A percentile compares a stretch with the other conserved stretches of the same genome.
Evolutionary conservation across 2,888 invertebrate species (phyloP).

Genomic region (Poecilus cupreus): DNA sequence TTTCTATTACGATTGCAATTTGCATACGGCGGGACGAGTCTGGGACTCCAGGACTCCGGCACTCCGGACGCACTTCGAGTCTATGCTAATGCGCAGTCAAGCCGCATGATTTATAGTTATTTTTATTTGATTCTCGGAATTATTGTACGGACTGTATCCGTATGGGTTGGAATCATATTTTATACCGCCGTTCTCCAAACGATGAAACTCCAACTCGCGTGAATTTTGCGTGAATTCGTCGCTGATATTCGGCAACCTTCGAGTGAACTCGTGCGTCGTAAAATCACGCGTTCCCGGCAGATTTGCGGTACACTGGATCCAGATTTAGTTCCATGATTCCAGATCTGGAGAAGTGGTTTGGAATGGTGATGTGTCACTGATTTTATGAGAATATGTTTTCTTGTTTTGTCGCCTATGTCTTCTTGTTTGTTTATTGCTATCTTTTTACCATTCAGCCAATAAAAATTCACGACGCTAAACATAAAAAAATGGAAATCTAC

Average conservation of each 20-base stretch:
- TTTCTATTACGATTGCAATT: constrained; percentile 67
- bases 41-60: not conserved
- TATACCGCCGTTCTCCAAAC: constrained; percentile 63
- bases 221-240: constrained; percentile 3
- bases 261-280: constrained; percentile 36
- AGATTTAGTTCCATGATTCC: not conserved
- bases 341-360: not conserved
- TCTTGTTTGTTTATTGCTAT: constrained; percentile 19
- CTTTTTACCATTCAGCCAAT: not conserved
- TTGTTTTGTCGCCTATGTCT: constrained; percentile 41
- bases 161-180: constrained; percentile 74
- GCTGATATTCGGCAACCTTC: constrained; percentile 1
- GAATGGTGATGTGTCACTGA: constrained; percentile 28
- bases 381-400: constrained; percentile 58
- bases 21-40: constrained; percentile 67
- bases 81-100: constrained; percentile 70
- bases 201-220: constrained; percentile 18
- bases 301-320: constrained; percentile 38
- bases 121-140: constrained; percentile 74
- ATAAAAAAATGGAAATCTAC: not conserved
- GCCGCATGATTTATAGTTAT: constrained; percentile 72
- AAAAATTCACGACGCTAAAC: not conserved
- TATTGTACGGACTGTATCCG: constrained; percentile 75
- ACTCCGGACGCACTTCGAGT: constrained; percentile 67
- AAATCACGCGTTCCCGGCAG: constrained; percentile 49